phyloP scores from a whole-genome alignment of 2,888 invertebrate genomes.

The Elgonia sp. region DNA sequence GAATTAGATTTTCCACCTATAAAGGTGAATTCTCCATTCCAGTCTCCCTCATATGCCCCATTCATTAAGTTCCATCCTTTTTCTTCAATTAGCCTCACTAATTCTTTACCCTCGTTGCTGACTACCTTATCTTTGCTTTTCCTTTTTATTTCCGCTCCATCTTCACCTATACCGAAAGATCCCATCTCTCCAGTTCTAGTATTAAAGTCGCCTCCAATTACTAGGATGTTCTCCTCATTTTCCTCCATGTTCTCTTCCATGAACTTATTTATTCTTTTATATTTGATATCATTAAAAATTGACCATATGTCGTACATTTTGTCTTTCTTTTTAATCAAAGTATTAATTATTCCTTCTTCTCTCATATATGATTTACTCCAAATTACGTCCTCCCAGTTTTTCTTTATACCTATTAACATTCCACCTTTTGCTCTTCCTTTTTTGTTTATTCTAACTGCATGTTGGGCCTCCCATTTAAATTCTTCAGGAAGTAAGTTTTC shows the following conservation, averaged over 20 bases:
- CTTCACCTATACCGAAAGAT: not conserved
- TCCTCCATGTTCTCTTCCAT: no score
- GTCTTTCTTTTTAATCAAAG: not conserved
- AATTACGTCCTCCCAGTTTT: not conserved
- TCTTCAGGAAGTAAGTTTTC: not conserved
- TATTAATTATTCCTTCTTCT: no score
- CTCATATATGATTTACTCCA: not conserved
- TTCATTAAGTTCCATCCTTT: not conserved
- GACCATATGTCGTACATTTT: not conserved
- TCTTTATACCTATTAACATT: not conserved
- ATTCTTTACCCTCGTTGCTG: not conserved
- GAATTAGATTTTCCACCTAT: not conserved
- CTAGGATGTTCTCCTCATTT: not conserved
- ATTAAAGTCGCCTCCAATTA: not conserved
- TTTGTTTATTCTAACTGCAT: not conserved
- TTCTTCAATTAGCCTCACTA: not conserved
- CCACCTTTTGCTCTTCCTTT: no score
- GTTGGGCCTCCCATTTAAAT: not conserved
- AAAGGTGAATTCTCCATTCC: conserved; percentile 2
- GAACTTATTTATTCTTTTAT: no score
- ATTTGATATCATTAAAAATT: not conserved
- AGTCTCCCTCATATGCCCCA: not conserved
- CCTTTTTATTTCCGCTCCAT: not conserved
- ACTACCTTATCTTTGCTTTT: not conserved
- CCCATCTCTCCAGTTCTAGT: not conserved